Evolutionary conservation across 2,797 vertebrate species (phyloP).

Genomic region (Eulemur rubriventer): DNA sequence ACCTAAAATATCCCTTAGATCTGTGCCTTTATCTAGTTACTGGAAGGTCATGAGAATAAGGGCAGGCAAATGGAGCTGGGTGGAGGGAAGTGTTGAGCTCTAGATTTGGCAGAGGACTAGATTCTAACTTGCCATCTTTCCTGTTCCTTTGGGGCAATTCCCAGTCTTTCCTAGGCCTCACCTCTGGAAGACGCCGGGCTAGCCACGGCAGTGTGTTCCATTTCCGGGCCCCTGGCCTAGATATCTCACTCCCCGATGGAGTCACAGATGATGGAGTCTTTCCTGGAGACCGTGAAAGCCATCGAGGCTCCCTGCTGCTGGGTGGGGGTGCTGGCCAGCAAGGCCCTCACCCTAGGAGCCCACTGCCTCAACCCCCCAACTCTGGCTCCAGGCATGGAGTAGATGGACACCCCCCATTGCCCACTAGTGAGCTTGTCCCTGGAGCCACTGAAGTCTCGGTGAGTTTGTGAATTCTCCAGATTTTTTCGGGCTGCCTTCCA

Average conservation of each 20-base stretch:
- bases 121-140: neutral
- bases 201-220: slow-evolving; percentile 84
- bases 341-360: slow-evolving; percentile 78
- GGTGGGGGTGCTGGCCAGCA: slow-evolving; percentile 86
- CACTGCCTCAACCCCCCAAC: slow-evolving; percentile 7
- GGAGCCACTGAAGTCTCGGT: slow-evolving; percentile 46
- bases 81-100: neutral
- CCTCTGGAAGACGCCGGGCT: slow-evolving; percentile 63
- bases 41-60: neutral
- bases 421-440: slow-evolving; percentile 16
- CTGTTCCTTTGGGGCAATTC: neutral
- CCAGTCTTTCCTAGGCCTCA: slow-evolving; percentile 83
- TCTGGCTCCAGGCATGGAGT: slow-evolving; percentile 4
- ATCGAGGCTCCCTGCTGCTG: slow-evolving; percentile 80
- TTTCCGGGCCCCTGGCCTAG: slow-evolving; percentile 75
- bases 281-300: slow-evolving; percentile 83
- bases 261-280: slow-evolving; percentile 86
- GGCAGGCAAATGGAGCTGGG: neutral
- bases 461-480: slow-evolving; percentile 15
- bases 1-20: neutral
- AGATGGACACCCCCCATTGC: neutral
- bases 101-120: neutral
- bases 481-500: neutral
- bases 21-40: neutral
- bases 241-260: slow-evolving; percentile 57